phyloP scores from a whole-genome alignment of 2,888 invertebrate species.

The Ethmia dodecea region DNA sequence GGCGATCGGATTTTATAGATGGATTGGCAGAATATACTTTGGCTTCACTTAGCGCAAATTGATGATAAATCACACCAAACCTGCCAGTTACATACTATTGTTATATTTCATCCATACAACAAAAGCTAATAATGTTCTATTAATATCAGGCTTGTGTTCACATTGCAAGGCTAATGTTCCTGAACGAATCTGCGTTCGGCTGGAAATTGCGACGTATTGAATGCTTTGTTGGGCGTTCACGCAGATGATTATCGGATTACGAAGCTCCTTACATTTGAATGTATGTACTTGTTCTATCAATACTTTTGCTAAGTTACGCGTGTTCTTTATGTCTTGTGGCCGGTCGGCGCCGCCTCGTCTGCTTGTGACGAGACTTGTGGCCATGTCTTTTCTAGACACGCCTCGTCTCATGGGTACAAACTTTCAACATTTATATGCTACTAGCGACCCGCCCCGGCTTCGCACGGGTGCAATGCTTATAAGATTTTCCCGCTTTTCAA shows the following conservation, averaged over 20 bases:
- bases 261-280: constrained; percentile 1
- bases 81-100: background rate
- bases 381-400: constrained; percentile 25
- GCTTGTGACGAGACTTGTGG: constrained; percentile 26
- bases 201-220: constrained; percentile 19
- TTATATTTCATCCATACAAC: background rate
- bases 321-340: constrained; percentile 49
- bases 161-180: constrained; percentile 15
- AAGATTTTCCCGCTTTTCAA: too few species aligned
- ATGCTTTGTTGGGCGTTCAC: constrained; percentile 21
- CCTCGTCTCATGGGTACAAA: background rate
- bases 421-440: too few species aligned
- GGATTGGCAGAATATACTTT: constrained; percentile 9
- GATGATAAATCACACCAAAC: background rate
- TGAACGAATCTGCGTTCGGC: constrained; percentile 17
- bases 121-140: constrained; percentile 7
- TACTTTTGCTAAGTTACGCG: background rate
- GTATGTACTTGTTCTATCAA: background rate
- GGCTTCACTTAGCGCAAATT: background rate
- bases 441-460: too few species aligned
- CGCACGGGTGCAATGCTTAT: too few species aligned
- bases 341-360: constrained; percentile 51
- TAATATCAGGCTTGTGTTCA: constrained; percentile 10
- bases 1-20: constrained; percentile 25
- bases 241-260: constrained; percentile 20